Conservation (phyloP, 2,113 vertebrate species). For the Merops nubicus region DNA sequence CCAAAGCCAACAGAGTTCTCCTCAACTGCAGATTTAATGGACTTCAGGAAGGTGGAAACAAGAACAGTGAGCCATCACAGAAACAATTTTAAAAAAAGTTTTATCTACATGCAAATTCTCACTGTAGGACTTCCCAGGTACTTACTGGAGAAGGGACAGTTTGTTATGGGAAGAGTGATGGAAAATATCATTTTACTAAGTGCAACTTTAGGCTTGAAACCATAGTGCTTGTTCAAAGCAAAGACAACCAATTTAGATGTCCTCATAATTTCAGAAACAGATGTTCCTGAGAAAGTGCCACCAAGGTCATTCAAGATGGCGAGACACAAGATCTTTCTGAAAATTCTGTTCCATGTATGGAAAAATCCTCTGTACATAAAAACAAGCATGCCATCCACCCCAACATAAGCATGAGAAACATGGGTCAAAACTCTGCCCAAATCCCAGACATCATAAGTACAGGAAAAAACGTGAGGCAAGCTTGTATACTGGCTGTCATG, state of each 20-base stretch:
- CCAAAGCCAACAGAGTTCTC: not conserved
- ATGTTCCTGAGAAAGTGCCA: not conserved
- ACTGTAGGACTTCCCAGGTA: not conserved
- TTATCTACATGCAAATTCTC: not conserved
- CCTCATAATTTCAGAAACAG: not conserved
- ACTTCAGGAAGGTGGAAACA: not conserved
- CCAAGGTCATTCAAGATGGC: not conserved
- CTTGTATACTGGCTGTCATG: not conserved
- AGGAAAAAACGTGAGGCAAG: not conserved
- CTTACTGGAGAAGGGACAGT: not conserved
- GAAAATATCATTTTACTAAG: not conserved
- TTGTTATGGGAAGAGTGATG: not conserved
- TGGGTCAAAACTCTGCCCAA: not conserved
- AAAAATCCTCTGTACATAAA: not conserved
- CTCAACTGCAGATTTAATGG: not conserved
- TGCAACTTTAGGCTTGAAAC: not conserved
- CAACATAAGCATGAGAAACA: too few relatives aligned
- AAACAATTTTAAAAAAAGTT: not conserved
- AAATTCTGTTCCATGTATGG: not conserved
- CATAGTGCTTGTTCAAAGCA: not conserved
- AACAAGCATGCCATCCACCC: not conserved
- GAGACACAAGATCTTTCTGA: not conserved
- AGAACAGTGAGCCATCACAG: not conserved
- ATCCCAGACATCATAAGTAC: not conserved
- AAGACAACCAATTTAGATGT: not conserved